Evolutionary conservation across 2,888 invertebrate species (phyloP), one percentile per base, ranked within the genome.

Genomic region (Bruchidius siliquastri): DNA sequence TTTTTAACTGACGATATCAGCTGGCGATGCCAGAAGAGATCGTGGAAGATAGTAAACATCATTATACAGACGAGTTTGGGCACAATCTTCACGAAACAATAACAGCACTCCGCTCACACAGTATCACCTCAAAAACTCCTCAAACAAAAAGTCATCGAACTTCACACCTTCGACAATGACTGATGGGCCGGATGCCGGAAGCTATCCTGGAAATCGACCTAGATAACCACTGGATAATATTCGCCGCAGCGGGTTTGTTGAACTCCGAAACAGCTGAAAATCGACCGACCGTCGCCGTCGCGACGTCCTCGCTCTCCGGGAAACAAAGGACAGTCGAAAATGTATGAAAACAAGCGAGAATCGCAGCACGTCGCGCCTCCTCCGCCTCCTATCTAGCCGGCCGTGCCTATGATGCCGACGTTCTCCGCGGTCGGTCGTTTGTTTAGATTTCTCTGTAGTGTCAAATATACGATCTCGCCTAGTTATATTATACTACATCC

Each of bases 211-310:
- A 68, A 68, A 68, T 68, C 22, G 68, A 68, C 68, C 68, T 13
- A 68, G 21, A 68, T 68, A 68, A 68, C 68, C 68, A 8, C 74
- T 68, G 22, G 22, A 22, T 6, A n/a, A 21, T 21, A 21, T 67
- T n/a, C 6, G 68, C 21, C 3, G 13, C 13, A 6, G 13, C 20
- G 22, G 20, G 21, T 22, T 22, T 21, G 20, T 10, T 22, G 21
- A 22, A 68, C 21, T 68, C 21, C 4, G 20, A 75, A 77, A 76
- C 78, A 78, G 78, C 78, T 78, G 78, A 78, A 78, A 78, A 78
- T 77, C 76, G 73, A 77, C 74, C 73, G 69, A 72, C 67, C 71
- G 73, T 69, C 72, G 49, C 49, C 49, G 49, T 18, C 49, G 18
- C 49, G 49, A 18, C 49, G 4, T 3, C 30, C 30, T 3, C 30